Conservation (phyloP, 1,140 invertebrate genomes). For the Anadara kagoshimensis region DNA sequence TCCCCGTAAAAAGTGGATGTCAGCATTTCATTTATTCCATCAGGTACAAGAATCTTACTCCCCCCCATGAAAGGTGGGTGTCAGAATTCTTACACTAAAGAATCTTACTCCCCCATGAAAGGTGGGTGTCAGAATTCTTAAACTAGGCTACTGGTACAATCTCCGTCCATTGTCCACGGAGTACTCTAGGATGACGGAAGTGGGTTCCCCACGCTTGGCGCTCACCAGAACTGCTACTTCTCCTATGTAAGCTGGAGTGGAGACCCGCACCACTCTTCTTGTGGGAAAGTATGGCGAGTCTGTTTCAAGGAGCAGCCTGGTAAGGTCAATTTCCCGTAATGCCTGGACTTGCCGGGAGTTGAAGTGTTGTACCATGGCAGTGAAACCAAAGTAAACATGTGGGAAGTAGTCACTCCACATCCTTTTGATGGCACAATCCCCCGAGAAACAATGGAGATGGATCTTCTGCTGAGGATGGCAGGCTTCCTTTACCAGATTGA, state of each 20-base stretch:
- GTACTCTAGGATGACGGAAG: no score
- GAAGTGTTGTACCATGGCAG: background rate
- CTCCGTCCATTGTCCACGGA: no score
- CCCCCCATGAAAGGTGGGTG: no score
- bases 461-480: background rate
- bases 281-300: background rate
- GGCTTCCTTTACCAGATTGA: background rate
- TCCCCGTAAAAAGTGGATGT: no score
- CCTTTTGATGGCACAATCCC: background rate
- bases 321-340: background rate
- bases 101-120: no score
- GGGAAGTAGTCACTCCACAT: background rate
- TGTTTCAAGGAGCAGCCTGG: background rate
- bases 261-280: background rate
- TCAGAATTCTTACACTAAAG: no score
- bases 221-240: background rate
- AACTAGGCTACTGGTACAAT: no score
- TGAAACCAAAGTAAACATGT: conserved; percentile 5
- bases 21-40: no score
- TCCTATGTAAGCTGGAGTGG: background rate
- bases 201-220: background rate
- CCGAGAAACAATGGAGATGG: background rate
- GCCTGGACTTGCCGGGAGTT: background rate
- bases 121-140: no score
- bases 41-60: no score